Conservation (phyloP, 2,888 invertebrate genomes). For the Drosophila acutilabella region DNA sequence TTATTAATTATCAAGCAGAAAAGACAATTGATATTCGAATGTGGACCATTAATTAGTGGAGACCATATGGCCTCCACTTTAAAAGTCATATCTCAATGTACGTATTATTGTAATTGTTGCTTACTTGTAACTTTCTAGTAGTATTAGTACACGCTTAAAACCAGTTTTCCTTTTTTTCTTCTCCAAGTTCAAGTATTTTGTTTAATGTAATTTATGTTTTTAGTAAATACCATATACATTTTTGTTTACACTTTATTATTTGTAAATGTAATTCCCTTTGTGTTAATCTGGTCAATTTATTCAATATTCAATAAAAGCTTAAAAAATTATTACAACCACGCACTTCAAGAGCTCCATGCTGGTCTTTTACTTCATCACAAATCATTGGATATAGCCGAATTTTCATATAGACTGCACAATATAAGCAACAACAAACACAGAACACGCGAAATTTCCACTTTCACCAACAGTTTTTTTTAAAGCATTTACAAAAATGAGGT, state of each 20-base stretch:
- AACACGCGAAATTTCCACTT: conserved; percentile 43
- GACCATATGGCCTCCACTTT: conserved; percentile 13
- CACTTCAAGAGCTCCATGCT: conserved; percentile 32
- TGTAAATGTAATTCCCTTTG: conserved; percentile 3
- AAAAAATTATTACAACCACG: conserved; percentile 43
- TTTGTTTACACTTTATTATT: background rate
- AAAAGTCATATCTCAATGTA: conserved; percentile 36
- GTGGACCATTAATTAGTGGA: conserved; percentile 27
- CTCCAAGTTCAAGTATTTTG: conserved; percentile 6
- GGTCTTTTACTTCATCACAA: conserved; percentile 18
- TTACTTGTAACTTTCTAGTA: conserved; percentile 20
- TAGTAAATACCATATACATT: background rate
- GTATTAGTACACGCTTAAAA: conserved; percentile 27
- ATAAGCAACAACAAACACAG: conserved; percentile 16
- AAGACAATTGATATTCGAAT: conserved; percentile 33
- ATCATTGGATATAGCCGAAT: conserved; percentile 32
- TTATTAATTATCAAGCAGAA: conserved; percentile 5
- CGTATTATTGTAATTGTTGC: conserved; percentile 35
- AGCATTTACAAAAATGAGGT: background rate
- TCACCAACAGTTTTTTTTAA: background rate
- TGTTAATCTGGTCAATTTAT: conserved; percentile 36
- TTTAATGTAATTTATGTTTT: conserved; percentile 7
- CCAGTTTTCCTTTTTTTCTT: background rate
- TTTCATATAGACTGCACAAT: conserved; percentile 25
- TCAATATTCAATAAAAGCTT: conserved; percentile 50